Evolutionary conservation across 2,888 invertebrate genomes (phyloP).

Genomic region (Orchestes rusci): DNA sequence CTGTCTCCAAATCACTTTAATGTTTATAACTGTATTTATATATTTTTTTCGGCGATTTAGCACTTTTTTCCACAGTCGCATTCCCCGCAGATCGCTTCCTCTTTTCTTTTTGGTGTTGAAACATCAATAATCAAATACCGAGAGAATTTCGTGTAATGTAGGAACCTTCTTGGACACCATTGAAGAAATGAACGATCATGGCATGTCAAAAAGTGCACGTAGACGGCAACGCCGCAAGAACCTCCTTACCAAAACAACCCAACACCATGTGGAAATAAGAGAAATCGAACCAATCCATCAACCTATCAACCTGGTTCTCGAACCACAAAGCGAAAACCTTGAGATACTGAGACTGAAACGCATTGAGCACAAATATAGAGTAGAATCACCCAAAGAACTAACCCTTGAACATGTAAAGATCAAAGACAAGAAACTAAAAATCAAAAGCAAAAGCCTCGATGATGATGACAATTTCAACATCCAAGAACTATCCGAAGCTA

Average conservation of each 20-base stretch:
- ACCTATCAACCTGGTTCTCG: not conserved
- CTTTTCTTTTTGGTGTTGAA: conserved; percentile 22
- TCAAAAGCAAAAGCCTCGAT: conserved; percentile 41
- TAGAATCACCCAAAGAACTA: conserved; percentile 39
- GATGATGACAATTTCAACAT: conserved; percentile 41
- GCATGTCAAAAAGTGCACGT: conserved; percentile 27
- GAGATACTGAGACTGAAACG: conserved; percentile 17
- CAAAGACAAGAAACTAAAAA: conserved; percentile 19
- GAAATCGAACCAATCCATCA: not conserved
- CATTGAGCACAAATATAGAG: conserved; percentile 34
- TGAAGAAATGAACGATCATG: conserved; percentile 28
- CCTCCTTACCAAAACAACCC: conserved; percentile 7
- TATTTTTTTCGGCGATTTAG: not conserved
- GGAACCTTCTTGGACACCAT: conserved; percentile 7
- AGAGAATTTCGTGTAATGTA: conserved; percentile 22
- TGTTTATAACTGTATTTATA: no score
- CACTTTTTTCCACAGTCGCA: conserved; percentile 8
- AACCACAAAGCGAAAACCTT: conserved; percentile 4
- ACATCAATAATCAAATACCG: conserved; percentile 19
- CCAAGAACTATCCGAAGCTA: conserved; percentile 39
- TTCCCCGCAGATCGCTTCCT: conserved; percentile 11
- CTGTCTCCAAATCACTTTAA: no score
- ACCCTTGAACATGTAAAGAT: conserved; percentile 6
- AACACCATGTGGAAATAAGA: not conserved
- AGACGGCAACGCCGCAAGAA: conserved; percentile 28